These are phyloP conservation scores for Meloidogyne hapla DNA, from an alignment of 1,140 invertebrate species.

Conservation along the genomic window DNA sequence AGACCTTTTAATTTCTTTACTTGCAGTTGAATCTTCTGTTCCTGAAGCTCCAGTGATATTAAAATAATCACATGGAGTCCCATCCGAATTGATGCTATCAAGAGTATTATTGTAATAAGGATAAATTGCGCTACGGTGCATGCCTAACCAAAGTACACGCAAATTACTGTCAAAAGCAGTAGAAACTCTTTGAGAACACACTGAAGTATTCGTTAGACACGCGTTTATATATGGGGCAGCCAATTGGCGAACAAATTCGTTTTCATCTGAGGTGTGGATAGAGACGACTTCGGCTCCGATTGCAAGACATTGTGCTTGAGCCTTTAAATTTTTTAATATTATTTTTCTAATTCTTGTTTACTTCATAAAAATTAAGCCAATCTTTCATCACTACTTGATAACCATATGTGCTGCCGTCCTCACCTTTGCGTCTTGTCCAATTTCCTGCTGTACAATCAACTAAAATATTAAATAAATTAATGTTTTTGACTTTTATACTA, in stretches of 20 bases:
- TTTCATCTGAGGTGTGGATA: neutral
- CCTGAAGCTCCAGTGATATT: neutral
- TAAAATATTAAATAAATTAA: neutral
- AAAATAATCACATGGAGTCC: neutral
- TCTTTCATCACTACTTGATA: neutral
- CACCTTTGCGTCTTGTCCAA: neutral
- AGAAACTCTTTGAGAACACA: neutral
- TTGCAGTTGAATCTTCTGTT: too few relatives aligned
- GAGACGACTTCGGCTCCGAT: neutral
- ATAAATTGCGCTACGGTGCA: neutral
- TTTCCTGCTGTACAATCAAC: neutral
- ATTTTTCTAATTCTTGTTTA: neutral
- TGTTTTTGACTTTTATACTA: too few relatives aligned
- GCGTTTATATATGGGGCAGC: neutral
- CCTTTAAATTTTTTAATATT: neutral
- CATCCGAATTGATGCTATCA: neutral
- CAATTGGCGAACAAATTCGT: neutral
- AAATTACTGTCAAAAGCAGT: neutral
- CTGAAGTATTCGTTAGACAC: neutral
- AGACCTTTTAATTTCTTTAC: too few relatives aligned
- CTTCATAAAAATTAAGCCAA: neutral
- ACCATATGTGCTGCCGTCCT: neutral
- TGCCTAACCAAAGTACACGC: neutral
- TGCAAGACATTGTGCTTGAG: neutral
- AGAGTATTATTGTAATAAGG: neutral